Conservation (phyloP, 2,797 vertebrate species). For the Furcifer pardalis region DNA sequence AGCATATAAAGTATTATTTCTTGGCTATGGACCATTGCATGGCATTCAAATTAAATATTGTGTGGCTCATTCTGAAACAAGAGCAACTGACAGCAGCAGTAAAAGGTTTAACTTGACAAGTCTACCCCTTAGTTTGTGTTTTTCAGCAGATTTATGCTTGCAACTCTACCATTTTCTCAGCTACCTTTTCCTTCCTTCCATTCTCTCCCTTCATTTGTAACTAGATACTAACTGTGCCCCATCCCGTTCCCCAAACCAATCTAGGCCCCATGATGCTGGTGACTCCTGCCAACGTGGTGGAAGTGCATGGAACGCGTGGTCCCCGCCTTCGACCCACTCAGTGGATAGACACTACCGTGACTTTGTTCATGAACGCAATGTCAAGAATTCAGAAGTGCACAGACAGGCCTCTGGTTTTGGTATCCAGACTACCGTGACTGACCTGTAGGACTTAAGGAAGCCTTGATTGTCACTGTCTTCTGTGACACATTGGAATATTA, state of each 20-base stretch:
- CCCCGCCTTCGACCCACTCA: conserved; percentile 67
- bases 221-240: conserved; percentile 74
- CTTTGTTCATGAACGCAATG: conserved; percentile 72
- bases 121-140: background rate
- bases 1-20: background rate
- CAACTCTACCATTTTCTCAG: conserved; percentile 22
- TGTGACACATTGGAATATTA: conserved; percentile 39
- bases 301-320: conserved; percentile 71
- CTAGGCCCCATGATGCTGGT: conserved; percentile 75
- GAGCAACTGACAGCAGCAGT: conserved; percentile 11
- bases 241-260: conserved; percentile 75
- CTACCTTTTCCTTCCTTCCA: conserved; percentile 20
- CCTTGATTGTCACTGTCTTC: conserved; percentile 7
- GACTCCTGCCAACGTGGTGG: conserved; percentile 71
- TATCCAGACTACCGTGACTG: conserved; percentile 66
- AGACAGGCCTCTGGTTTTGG: conserved; percentile 54
- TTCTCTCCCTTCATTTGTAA: conserved; percentile 23
- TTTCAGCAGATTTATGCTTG: conserved; percentile 1
- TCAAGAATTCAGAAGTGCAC: conserved; percentile 69
- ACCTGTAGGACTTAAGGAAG: conserved; percentile 65
- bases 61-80: background rate
- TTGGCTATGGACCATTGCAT: background rate
- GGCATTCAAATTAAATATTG: conserved; percentile 1
- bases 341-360: conserved; percentile 67
- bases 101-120: conserved; percentile 45